Conservation (phyloP, 2,888 invertebrate species). For the Euzophera pinguis region DNA sequence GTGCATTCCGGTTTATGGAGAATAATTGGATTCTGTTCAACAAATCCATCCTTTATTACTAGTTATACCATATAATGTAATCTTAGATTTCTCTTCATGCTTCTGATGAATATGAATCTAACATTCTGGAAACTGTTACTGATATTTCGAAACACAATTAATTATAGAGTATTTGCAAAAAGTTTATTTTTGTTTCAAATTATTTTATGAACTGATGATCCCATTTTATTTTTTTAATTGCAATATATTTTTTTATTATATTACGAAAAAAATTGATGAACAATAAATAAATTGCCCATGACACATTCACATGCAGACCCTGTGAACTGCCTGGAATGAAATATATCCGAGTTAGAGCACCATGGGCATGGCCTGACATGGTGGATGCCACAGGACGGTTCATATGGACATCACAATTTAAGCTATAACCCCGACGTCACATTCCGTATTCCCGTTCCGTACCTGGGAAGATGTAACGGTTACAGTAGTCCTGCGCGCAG, state of each 20-base stretch:
- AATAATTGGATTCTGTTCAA: neutral
- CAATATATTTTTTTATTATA: too few relatives aligned
- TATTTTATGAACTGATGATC: too few relatives aligned
- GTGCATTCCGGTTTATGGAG: neutral
- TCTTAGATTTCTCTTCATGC: constrained; percentile 4
- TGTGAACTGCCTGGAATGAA: constrained; percentile 9
- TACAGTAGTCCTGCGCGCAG: constrained; percentile 88
- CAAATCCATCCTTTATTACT: constrained; percentile 3
- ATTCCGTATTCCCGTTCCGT: constrained; percentile 61
- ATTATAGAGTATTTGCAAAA: too few relatives aligned
- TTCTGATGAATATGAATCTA: neutral
- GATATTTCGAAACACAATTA: neutral
- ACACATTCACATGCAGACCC: constrained; percentile 39
- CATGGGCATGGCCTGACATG: constrained; percentile 26
- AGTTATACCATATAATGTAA: neutral
- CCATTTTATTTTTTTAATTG: too few relatives aligned
- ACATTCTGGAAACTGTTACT: neutral
- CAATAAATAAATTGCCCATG: constrained; percentile 15
- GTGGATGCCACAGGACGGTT: constrained; percentile 38
- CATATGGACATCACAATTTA: constrained; percentile 65
- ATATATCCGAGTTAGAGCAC: constrained; percentile 25
- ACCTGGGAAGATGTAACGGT: constrained; percentile 67
- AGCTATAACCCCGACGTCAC: constrained; percentile 57
- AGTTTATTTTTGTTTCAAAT: too few relatives aligned
- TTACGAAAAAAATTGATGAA: neutral